A percentile compares a stretch with the other conserved stretches of the same genome.
phyloP scores from a whole-genome alignment of 2,797 vertebrate genomes.

The Limnodromus scolopaceus region DNA sequence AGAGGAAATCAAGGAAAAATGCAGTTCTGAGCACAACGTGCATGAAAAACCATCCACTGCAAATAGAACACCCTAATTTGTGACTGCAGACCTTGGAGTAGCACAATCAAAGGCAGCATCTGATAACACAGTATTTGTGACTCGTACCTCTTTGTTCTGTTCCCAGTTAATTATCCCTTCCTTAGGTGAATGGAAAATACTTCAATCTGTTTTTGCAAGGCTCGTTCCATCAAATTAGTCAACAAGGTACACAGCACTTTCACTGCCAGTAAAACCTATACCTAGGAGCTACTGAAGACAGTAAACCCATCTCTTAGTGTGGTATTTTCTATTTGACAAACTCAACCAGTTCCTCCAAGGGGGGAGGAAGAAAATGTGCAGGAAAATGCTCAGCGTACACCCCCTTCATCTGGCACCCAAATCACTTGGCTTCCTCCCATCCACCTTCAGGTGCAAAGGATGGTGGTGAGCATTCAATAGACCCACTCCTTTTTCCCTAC shows the following conservation, averaged over 20 bases:
- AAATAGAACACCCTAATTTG: conserved; percentile 45
- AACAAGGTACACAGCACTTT: background rate
- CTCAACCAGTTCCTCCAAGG: conserved; percentile 24
- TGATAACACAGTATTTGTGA: conserved; percentile 41
- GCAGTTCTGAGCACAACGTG: background rate
- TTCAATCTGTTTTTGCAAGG: conserved; percentile 64
- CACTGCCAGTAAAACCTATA: background rate
- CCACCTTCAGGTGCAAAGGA: background rate
- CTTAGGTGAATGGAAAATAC: conserved; percentile 31
- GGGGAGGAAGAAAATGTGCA: rapidly evolving
- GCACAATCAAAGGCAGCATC: conserved; percentile 27
- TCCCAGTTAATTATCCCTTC: conserved; percentile 73
- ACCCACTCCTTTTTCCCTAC: background rate
- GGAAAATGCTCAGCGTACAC: background rate
- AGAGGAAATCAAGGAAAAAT: conserved; percentile 22
- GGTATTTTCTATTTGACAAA: conserved; percentile 40
- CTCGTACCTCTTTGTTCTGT: conserved; percentile 48
- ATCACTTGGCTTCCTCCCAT: background rate
- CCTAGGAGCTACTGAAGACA: conserved; percentile 30
- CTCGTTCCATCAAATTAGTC: conserved; percentile 61
- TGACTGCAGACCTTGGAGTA: conserved; percentile 20
- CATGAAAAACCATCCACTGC: background rate
- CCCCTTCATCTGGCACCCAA: background rate
- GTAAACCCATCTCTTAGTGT: background rate
- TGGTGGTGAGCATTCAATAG: background rate